These are phyloP conservation scores for Amblyornis subalaris DNA, from an alignment of 2,113 vertebrate species.

Conservation along the genomic window DNA sequence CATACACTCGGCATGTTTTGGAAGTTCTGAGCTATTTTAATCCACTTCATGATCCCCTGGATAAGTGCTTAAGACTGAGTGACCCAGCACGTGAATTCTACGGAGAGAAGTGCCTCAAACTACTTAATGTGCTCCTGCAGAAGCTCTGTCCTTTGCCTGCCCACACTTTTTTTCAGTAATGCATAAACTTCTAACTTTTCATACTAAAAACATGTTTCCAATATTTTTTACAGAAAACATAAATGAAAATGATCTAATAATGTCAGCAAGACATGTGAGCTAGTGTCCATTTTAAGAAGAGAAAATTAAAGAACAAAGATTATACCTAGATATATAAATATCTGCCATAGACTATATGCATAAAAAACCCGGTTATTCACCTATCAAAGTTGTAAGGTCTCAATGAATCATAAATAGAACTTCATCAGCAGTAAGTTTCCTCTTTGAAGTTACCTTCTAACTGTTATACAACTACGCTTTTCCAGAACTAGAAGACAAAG, in stretches of 20 bases:
- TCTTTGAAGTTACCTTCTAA: neutral
- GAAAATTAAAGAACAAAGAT: neutral
- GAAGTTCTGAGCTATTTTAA: neutral
- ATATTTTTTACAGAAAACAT: neutral
- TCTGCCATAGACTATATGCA: too few species aligned
- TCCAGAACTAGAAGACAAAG: neutral
- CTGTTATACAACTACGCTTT: neutral
- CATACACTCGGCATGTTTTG: neutral
- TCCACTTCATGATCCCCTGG: neutral
- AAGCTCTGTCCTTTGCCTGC: neutral
- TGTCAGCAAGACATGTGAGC: neutral
- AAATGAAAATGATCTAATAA: neutral
- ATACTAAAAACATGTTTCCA: neutral
- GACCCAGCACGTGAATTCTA: neutral
- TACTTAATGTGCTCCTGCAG: accelerated
- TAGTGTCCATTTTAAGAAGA: neutral
- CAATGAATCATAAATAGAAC: neutral
- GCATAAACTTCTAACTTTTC: neutral
- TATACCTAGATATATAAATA: neutral
- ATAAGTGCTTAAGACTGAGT: neutral
- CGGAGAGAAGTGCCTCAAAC: neutral
- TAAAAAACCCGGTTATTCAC: neutral
- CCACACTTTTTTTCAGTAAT: neutral
- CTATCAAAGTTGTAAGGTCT: neutral
- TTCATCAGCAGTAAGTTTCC: neutral